Evolutionary conservation across 1,140 invertebrate species (phyloP), one percentile per base, ranked within the genome.

Genomic region (Procambarus virginalis): DNA sequence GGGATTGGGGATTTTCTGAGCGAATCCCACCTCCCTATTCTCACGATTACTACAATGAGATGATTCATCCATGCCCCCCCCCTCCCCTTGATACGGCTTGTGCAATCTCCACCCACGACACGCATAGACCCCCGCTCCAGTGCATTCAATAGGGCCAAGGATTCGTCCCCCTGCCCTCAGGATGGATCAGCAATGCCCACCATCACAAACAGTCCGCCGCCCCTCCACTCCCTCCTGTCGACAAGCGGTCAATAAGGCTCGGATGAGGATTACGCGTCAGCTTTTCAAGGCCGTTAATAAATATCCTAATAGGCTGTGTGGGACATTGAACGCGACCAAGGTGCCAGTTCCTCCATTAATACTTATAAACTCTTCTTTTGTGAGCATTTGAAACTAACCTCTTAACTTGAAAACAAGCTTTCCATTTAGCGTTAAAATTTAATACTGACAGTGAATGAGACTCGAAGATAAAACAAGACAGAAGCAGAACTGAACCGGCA

Each of bases 251-350:
- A 83, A 68, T 70, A 85, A 58, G 49, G 70, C 55, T 5, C 2
- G 75, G 73, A 34, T 46, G 49, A 45, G 84, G 73, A 77, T 85
- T 85, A 73, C 22, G 48, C 55, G 73, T 51, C 84, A 77, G 78
- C 58, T 80, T 49, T 80, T 80, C 6, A 46, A 46, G 78, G 48
- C 78, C 78, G 58, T 80, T 80, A 80, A 80, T 80, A 80, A 80
- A 51, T 55, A 55, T 80, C 78, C 49, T 20, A 80, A 80, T 49
- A 12, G 12, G 51, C 8, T 55, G 51, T 9, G 12, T 55, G 12
- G 51, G 51, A 8, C 51, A 12, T 55, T 12, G 51, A 12, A 9
- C 8, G 8, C 51, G 51, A 55, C 51, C 51, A 5, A 55, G 51
- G 51, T 55, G 51, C 4, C 12, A 5, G 51, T 55, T 5, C 51